Evolutionary conservation across 2,113 vertebrate genomes (phyloP).

Genomic region (Poecilia latipinna): DNA sequence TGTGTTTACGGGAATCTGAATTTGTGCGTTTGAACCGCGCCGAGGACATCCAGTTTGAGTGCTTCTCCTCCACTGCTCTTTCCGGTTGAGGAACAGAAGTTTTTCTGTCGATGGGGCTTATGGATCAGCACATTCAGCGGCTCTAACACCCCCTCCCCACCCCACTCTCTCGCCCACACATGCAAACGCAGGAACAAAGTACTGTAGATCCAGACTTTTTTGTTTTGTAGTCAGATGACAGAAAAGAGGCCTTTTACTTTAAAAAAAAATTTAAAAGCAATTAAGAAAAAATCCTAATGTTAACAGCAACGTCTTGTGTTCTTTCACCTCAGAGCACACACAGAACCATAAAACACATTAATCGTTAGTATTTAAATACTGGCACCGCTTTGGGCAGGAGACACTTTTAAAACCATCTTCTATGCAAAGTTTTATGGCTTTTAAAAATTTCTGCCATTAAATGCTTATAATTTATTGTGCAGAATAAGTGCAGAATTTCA

Average conservation of each 20-base stretch:
- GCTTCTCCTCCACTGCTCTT: conserved; percentile 76
- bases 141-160: conserved; percentile 18
- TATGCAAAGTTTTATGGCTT: neutral
- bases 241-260: neutral
- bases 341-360: neutral
- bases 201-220: conserved; percentile 25
- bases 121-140: conserved; percentile 66
- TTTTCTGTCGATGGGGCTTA: conserved; percentile 74
- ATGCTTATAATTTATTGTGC: neutral
- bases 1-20: conserved; percentile 29
- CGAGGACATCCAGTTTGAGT: conserved; percentile 66
- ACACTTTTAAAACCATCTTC: neutral
- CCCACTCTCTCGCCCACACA: conserved; percentile 52
- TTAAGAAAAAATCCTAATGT: too few species aligned
- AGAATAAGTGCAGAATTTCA: neutral
- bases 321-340: neutral
- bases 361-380: neutral
- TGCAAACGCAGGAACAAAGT: conserved; percentile 48
- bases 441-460: neutral
- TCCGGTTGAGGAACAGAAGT: conserved; percentile 69
- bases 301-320: neutral
- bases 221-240: conserved; percentile 31
- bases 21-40: conserved; percentile 78
- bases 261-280: neutral
- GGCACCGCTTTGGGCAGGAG: neutral